Evolutionary conservation across 2,113 vertebrate species (phyloP), one percentile per base, ranked within the genome.

Genomic region (Vidua chalybeata): DNA sequence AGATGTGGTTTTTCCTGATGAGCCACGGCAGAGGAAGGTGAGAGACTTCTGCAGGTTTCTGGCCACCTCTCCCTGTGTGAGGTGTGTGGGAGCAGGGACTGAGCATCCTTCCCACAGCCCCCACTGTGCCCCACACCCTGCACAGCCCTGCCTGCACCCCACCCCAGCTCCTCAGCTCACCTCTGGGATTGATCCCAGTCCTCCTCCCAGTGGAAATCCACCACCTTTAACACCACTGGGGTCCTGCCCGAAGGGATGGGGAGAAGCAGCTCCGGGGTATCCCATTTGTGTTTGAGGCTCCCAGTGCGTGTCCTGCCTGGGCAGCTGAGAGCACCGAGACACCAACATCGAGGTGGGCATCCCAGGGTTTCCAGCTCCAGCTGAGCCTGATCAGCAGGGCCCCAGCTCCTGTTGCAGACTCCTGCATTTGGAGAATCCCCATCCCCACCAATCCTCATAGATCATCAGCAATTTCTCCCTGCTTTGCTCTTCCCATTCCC

Each of bases 41-140:
- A 2, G 48, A 78, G 41, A 2, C 26, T 27, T 8, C 3, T 3
- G 19, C 1, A 3, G n/a, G 7, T 45, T 67, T 18, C 20, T 13
- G 37, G 30, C 1, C 7, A 2, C 5, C 7, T 28, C 24, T 49
- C n/a, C 30, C 24, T 0, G 0, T 0, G 4, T 6, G 4, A 26
- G 59, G 31, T 5, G n/a, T 16, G 66, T 3, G 13, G 68, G 37
- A 64, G 24, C 2, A 6, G 64, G 59, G 52, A 5, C 46, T 45
- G 49, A 22, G 6, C 41, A 23, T 4, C 52, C 61, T 30, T 22
- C n/a, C 23, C 13, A 2, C 19, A 41, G 59, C 66, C 75, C 43
- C 13, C 5, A 0, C 51, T 31, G 49, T 15, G 27, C 52, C 59
- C 43, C 73, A 11, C 4, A 1, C 20, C 2, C 49, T 18, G 5